Percentiles rank a stretch among this genome's conserved stretches.
Evolutionary conservation across 37 sponge, comb jelly and placozoan species (phyloP).

Genomic region (Oscarella lobularis): DNA sequence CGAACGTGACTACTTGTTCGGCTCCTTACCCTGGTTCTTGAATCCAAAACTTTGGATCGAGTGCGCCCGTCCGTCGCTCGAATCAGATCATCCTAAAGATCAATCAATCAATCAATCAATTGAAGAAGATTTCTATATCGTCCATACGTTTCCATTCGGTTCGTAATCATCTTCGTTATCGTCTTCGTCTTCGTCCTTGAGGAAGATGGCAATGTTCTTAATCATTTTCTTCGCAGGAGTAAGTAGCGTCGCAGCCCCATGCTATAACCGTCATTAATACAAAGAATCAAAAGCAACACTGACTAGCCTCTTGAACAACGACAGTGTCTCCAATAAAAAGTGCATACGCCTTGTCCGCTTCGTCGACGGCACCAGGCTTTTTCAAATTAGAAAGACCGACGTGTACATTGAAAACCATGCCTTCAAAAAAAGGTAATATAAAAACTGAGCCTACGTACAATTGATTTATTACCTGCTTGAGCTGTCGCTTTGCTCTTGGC

Average conservation of each 20-base stretch:
- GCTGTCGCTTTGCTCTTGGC: slow-evolving; percentile 47
- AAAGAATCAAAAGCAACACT: no score
- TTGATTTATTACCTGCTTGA: slow-evolving; percentile 52
- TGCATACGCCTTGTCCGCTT: slow-evolving; percentile 44
- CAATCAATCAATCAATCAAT: background rate
- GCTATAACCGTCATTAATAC: no score
- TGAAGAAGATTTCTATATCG: background rate
- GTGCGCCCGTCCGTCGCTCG: background rate
- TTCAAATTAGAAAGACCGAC: slow-evolving; percentile 50
- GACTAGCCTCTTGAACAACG: slow-evolving; percentile 35
- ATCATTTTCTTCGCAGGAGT: slow-evolving; percentile 77
- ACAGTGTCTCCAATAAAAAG: slow-evolving; percentile 90
- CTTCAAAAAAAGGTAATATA: slow-evolving; percentile 19
- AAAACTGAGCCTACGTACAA: no score
- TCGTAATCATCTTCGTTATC: slow-evolving; percentile 46
- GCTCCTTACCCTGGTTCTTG: slow-evolving; percentile 24
- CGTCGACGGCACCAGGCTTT: slow-evolving; percentile 32
- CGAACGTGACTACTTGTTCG: background rate
- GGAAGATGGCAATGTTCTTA: slow-evolving; percentile 81
- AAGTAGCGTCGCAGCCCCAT: slow-evolving; percentile 41
- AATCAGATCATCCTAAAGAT: slow-evolving; percentile 13
- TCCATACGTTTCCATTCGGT: slow-evolving; percentile 19
- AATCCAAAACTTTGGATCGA: slow-evolving; percentile 24
- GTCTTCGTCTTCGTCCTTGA: slow-evolving; percentile 55
- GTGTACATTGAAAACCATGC: slow-evolving; percentile 67